Base-by-base conservation (phyloP, 1,140 invertebrate genomes). In the Eumaeus atala region DNA sequence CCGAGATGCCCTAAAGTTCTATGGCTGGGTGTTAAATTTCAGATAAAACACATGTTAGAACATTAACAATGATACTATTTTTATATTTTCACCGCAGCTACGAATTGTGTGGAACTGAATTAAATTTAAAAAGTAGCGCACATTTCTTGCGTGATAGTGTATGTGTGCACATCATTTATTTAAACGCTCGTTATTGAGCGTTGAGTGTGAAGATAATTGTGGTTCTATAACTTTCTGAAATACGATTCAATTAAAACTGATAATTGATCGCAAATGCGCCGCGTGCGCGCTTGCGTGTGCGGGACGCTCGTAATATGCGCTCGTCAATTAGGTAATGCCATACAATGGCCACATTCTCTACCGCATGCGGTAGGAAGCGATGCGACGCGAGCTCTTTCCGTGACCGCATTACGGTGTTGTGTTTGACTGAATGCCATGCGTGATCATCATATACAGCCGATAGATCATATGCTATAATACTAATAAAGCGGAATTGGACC, bases 261-360 rank as follows among this genome's bases (percentile, higher is more conserved):
- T 48, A 48, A 28, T 48, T 18, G 21, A 48, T 33, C 16, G 47
- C 16, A 18, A 48, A 44, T 44, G 47, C 47, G 28, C 18, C 47
- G 47, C 47, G 47, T 48, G 47, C 21, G 47, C 28, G 47, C 37
- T 38, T 9, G 37, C 37, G 10, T 12, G 37, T 9, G 12, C 10
- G 10, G 37, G 10, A 12, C 37, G 37, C 37, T 38, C 12, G 37
- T 38, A 28, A 28, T 28, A 28, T 28, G 21, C 21, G 21, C 18
- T 10, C 47, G 47, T 48, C 21, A 48, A 48, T 48, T 48, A 48
- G 8, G 47, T 48, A 16, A 18, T 34, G 18, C 47, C 17, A 18
- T 48, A 48, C 47, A 48, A 33, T 48, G 47, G 47, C n/a, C 18
- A 34, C 47, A 18, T 48, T 48, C 47, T 9, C 47, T 33, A 18